phyloP scores from a whole-genome alignment of 2,888 invertebrate genomes.

The Hyles lineata region DNA sequence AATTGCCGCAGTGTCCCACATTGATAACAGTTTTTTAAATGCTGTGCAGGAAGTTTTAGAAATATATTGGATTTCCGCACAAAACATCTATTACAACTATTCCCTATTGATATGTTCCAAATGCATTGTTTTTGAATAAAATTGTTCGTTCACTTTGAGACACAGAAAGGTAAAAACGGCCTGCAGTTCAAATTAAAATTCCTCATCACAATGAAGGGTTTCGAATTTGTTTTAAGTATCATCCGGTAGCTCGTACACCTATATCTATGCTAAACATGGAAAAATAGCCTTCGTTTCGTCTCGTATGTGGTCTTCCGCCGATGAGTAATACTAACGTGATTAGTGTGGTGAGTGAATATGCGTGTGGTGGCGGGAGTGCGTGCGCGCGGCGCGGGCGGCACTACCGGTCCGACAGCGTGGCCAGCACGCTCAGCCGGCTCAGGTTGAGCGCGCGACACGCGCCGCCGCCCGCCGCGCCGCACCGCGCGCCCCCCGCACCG shows the following conservation, averaged over 20 bases:
- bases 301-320: not conserved
- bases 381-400: not conserved
- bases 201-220: not conserved
- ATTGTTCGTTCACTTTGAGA: not conserved
- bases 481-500: not conserved
- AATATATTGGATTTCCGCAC: constrained; percentile 4
- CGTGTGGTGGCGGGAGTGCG: not conserved
- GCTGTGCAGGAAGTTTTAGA: not conserved
- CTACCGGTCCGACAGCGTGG: constrained; percentile 68
- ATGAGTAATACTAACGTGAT: not conserved
- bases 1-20: too few species aligned
- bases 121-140: not conserved
- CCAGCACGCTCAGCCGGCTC: constrained; percentile 60
- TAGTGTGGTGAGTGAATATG: not conserved
- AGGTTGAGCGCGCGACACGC: constrained; percentile 62
- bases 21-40: not conserved
- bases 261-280: not conserved
- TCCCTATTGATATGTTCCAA: constrained; percentile 12
- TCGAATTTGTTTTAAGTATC: not conserved
- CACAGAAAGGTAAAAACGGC: not conserved
- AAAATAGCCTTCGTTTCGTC: not conserved
- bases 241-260: not conserved
- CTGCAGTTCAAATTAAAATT: not conserved
- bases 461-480: constrained; percentile 43
- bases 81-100: not conserved